A percentile compares a stretch with the other conserved stretches of the same genome.
Evolutionary conservation across 2,797 vertebrate species (phyloP).

Genomic region (Helostoma temminkii): DNA sequence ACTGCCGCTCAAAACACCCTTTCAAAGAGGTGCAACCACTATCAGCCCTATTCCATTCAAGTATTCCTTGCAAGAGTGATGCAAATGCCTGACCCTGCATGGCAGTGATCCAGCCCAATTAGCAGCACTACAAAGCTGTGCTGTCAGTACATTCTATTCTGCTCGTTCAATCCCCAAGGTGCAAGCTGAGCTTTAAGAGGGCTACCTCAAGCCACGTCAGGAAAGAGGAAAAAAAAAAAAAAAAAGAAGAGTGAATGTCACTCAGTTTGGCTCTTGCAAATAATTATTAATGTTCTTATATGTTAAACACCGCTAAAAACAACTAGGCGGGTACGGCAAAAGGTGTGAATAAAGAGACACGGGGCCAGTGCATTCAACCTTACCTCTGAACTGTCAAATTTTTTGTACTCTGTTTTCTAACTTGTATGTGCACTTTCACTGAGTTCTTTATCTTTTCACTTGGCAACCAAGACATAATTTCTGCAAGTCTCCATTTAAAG

Average conservation of each 20-base stretch:
- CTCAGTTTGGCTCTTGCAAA: conserved; percentile 87
- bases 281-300: conserved; percentile 78
- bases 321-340: conserved; percentile 68
- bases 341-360: conserved; percentile 68
- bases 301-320: conserved; percentile 81
- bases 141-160: conserved; percentile 75
- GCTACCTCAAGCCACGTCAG: conserved; percentile 71
- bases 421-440: conserved; percentile 55
- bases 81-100: conserved; percentile 72
- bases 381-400: conserved; percentile 58
- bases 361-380: conserved; percentile 59
- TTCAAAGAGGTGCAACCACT: conserved; percentile 51
- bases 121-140: conserved; percentile 65
- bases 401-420: conserved; percentile 41
- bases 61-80: conserved; percentile 59
- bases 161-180: conserved; percentile 76
- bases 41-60: conserved; percentile 49
- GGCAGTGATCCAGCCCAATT: conserved; percentile 74
- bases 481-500: conserved; percentile 54
- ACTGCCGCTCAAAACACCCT: conserved; percentile 70
- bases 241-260: conserved; percentile 86
- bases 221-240: conserved; percentile 48
- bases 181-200: conserved; percentile 73
- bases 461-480: conserved; percentile 55
- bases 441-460: conserved; percentile 58